These are phyloP conservation scores for Aegotheles bennettii DNA, from an alignment of 2,113 vertebrate species.

Conservation along the genomic window DNA sequence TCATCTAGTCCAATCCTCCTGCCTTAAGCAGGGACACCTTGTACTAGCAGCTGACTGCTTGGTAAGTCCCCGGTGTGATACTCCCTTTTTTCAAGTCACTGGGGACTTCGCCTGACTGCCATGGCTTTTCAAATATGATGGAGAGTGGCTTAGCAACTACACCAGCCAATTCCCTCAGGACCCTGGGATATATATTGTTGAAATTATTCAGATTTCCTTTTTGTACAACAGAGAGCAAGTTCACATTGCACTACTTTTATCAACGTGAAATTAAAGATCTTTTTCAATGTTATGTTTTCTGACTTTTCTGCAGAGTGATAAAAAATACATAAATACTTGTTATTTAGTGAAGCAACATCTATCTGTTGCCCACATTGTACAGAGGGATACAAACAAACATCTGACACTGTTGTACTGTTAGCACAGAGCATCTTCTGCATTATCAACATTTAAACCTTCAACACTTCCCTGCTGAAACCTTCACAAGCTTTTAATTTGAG, in stretches of 20 bases:
- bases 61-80: background rate
- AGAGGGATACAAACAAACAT: background rate
- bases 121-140: background rate
- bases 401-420: background rate
- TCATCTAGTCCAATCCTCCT: background rate
- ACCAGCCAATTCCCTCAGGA: background rate
- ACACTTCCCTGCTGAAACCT: background rate
- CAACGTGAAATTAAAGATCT: background rate
- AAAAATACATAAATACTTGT: background rate
- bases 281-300: background rate
- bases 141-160: background rate
- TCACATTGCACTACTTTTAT: background rate
- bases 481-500: background rate
- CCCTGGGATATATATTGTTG: background rate
- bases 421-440: background rate
- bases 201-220: background rate
- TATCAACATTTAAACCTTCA: background rate
- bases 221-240: background rate
- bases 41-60: background rate
- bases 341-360: background rate
- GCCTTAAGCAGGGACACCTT: background rate
- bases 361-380: background rate
- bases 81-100: background rate
- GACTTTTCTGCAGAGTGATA: background rate
- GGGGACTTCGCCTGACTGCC: background rate